These are phyloP conservation scores for Melanotaenia pygmaea DNA, from an alignment of 2,797 vertebrate species.

Conservation along the genomic window DNA sequence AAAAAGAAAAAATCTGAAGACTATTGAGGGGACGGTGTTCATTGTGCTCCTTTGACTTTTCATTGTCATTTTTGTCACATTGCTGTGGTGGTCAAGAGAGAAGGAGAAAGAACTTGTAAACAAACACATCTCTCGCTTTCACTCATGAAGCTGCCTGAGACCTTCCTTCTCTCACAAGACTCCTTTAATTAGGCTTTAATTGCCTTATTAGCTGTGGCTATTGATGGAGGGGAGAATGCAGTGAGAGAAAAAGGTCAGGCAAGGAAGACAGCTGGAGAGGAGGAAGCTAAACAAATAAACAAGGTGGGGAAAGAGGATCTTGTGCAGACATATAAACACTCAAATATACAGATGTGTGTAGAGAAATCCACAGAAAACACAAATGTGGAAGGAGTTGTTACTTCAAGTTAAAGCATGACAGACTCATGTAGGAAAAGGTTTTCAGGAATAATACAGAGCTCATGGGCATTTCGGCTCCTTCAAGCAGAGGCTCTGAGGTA, in stretches of 20 bases:
- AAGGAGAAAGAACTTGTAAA: slow-evolving; percentile 33
- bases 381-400: slow-evolving; percentile 9
- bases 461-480: slow-evolving; percentile 55
- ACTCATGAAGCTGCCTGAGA: slow-evolving; percentile 64
- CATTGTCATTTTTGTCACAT: slow-evolving; percentile 24
- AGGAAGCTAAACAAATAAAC: slow-evolving; percentile 47
- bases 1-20: not conserved
- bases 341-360: not conserved
- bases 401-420: slow-evolving; percentile 31
- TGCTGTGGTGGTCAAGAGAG: slow-evolving; percentile 43
- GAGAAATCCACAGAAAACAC: slow-evolving; percentile 1
- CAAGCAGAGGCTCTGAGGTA: slow-evolving; percentile 51
- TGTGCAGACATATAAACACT: slow-evolving; percentile 1
- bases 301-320: slow-evolving; percentile 20
- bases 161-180: slow-evolving; percentile 74
- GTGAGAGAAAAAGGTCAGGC: slow-evolving; percentile 56
- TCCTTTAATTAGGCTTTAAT: slow-evolving; percentile 84
- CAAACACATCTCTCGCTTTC: slow-evolving; percentile 55
- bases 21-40: slow-evolving; percentile 11
- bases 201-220: slow-evolving; percentile 81
- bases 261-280: slow-evolving; percentile 41
- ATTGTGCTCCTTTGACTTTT: slow-evolving; percentile 21
- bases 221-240: slow-evolving; percentile 64
- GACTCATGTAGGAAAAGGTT: slow-evolving; percentile 47
- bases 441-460: slow-evolving; percentile 54